Evolutionary conservation across 2,888 invertebrate species (phyloP), one percentile per base, ranked within the genome.

Genomic region (Mimumesa dahlbomi): DNA sequence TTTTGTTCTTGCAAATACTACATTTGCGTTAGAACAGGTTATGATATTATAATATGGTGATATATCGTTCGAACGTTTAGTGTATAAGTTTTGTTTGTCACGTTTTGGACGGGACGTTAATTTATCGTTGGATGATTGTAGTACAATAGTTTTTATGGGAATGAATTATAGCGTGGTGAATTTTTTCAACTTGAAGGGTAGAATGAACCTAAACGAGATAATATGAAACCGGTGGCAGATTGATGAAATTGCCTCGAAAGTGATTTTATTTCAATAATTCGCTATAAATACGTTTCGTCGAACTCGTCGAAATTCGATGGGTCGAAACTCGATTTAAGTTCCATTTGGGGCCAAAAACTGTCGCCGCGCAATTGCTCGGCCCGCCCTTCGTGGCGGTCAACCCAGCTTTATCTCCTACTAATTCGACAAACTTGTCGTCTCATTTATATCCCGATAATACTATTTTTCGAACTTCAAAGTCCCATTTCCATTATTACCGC

Each of bases 191-290:
- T 49, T n/a, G 21, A 6, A 13, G 16, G n/a, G 43, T 34, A 19
- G 34, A 52, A 64, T 29, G 18, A 40, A 56, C n/a, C 25, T 14
- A 14, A 34, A 31, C 56, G 19, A 21, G 29, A 71, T 56, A 58
- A 71, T 49, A 63, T 36, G 36, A 36, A 14, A 38, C 31, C 42
- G 63, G 13, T 29, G 62, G 57, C 18, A 42, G 40, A 46, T 52
- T 54, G 56, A 71, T 71, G 54, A 61, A 71, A 65, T 71, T 64
- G 50, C 53, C 45, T 6, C 64, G 22, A 65, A 54, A 50, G 59
- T 56, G 72, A 72, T 72, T 72, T 72, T 65, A 71, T 71, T 71
- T 72, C 71, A 59, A 72, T 71, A 65, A 72, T 72, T 64, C 65
- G 54, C 29, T 46, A 61, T 71, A 71, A 72, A 72, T 71, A 72